Conservation (phyloP, 2,797 vertebrate genomes). For the Cuniculus paca region DNA sequence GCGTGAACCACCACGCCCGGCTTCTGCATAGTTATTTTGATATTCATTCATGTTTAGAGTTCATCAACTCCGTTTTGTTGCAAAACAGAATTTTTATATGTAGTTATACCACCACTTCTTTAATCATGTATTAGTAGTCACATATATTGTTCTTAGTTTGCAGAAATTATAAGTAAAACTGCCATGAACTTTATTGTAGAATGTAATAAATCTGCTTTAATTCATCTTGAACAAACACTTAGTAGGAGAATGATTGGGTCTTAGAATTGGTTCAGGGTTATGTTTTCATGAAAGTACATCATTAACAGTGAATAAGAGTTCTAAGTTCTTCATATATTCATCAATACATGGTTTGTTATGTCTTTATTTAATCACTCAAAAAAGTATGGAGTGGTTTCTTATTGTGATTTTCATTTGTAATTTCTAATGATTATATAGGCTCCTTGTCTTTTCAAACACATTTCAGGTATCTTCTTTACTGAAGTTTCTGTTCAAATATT, state of each 20-base stretch:
- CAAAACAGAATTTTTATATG: neutral
- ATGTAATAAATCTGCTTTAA: neutral
- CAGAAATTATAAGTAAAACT: neutral
- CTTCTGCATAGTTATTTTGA: neutral
- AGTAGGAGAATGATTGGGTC: neutral
- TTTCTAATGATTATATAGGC: neutral
- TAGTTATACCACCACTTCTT: neutral
- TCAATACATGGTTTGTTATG: fast-evolving
- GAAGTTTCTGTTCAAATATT: neutral
- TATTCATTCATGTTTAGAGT: neutral
- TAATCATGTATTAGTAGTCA: neutral
- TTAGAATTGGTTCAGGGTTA: neutral
- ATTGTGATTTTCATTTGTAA: neutral
- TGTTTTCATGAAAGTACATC: neutral
- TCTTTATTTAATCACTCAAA: neutral
- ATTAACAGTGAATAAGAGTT: neutral
- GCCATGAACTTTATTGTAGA: neutral
- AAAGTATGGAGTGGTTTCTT: neutral
- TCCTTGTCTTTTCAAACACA: neutral
- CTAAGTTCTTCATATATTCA: neutral
- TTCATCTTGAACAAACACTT: neutral
- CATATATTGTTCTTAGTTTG: neutral
- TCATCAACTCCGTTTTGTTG: neutral
- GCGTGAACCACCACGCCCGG: too few species aligned
- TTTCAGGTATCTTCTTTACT: neutral